Evolutionary conservation across 2,113 vertebrate genomes (phyloP).

Genomic region (Scopus umbretta): DNA sequence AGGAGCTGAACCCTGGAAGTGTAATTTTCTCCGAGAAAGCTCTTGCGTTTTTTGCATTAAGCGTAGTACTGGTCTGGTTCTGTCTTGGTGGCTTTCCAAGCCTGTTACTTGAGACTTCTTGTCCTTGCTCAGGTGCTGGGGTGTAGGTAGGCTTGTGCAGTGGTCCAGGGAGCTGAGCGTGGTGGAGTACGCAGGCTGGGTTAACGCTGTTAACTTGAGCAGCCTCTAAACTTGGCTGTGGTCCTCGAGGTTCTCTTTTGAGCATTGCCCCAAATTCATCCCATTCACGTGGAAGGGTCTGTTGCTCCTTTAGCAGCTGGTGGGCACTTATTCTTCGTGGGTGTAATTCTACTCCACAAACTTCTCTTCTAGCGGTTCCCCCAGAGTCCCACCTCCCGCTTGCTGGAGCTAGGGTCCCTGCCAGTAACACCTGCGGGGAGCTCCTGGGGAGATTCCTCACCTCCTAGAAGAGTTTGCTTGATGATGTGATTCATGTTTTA

Average conservation of each 20-base stretch:
- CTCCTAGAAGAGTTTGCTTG: not conserved
- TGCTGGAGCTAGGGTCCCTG: not conserved
- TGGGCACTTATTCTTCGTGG: not conserved
- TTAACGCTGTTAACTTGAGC: not conserved
- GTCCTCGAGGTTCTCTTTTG: not conserved
- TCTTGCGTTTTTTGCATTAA: rapidly evolving
- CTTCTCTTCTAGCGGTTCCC: no score
- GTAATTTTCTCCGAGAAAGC: not conserved
- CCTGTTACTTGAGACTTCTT: not conserved
- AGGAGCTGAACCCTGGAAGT: not conserved
- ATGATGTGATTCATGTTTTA: rapidly evolving
- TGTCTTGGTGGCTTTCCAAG: not conserved
- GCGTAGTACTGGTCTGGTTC: rapidly evolving
- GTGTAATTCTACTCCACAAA: not conserved
- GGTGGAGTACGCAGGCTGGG: not conserved
- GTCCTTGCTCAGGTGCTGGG: not conserved
- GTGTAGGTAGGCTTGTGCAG: not conserved
- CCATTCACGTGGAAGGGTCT: not conserved
- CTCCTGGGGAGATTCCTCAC: not conserved
- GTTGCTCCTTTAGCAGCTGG: not conserved
- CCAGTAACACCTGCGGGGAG: not conserved
- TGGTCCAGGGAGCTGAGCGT: not conserved
- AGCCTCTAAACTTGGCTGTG: not conserved
- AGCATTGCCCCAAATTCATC: not conserved
- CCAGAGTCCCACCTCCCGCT: no score